phyloP scores from a whole-genome alignment of 2,888 invertebrate genomes.

The Caenorhabditis doughertyi region DNA sequence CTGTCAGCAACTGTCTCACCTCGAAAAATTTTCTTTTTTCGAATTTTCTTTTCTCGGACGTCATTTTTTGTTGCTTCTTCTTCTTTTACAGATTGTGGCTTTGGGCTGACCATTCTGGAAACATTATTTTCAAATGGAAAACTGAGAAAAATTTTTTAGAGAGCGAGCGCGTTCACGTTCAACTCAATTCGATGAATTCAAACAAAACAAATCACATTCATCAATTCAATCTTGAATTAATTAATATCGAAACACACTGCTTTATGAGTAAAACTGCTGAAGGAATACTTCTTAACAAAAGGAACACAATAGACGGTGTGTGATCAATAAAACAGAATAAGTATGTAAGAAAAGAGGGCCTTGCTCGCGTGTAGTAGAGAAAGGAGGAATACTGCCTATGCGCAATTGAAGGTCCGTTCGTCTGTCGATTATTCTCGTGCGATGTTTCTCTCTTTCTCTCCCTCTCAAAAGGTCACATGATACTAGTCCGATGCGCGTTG shows the following conservation, averaged over 20 bases:
- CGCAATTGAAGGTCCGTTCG: conserved; percentile 30
- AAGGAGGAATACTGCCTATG: not conserved
- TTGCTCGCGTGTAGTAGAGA: conserved; percentile 2
- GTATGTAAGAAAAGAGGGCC: not conserved
- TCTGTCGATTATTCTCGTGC: conserved; percentile 22
- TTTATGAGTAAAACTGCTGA: no score
- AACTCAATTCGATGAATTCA: no score
- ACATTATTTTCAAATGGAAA: no score
- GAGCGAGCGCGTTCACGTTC: no score
- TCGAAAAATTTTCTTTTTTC: conserved; percentile 19
- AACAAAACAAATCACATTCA: no score
- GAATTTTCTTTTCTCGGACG: not conserved
- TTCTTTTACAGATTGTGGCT: not conserved
- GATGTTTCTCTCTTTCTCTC: not conserved
- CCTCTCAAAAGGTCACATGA: conserved; percentile 24
- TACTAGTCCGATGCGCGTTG: conserved; percentile 5
- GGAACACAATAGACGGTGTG: not conserved
- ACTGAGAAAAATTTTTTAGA: no score
- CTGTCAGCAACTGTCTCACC: conserved; percentile 47
- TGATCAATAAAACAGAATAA: conserved; percentile 17
- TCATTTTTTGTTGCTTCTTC: not conserved
- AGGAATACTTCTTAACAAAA: not conserved
- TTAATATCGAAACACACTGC: no score
- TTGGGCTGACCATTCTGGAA: conserved; percentile 55
- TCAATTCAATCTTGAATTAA: no score